Evolutionary conservation across 2,113 vertebrate species (phyloP).

Genomic region (Synodontis membranacea): DNA sequence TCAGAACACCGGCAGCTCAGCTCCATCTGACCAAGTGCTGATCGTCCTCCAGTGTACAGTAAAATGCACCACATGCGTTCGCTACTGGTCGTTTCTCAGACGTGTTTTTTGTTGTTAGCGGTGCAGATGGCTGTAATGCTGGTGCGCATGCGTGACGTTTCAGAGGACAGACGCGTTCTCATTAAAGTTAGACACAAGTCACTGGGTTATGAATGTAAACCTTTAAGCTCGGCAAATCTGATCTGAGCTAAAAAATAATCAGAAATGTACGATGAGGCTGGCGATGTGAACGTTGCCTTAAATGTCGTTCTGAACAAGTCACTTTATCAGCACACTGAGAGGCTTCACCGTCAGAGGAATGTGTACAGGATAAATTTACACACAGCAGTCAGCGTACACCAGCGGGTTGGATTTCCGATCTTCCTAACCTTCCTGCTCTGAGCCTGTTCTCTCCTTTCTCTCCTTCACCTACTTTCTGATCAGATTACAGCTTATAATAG

Average conservation of each 20-base stretch:
- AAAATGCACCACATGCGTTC: no score
- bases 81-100: no score
- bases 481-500: neutral
- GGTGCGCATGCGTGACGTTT: no score
- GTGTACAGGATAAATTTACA: constrained; percentile 7
- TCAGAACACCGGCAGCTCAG: no score
- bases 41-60: no score
- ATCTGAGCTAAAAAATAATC: neutral
- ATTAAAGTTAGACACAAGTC: no score
- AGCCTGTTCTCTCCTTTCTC: neutral
- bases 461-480: constrained; percentile 4
- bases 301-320: neutral
- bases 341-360: neutral
- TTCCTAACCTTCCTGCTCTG: neutral
- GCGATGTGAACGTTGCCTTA: neutral
- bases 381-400: neutral
- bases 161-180: no score
- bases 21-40: no score
- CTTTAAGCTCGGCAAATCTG: neutral
- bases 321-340: neutral
- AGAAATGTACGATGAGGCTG: no score
- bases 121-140: no score
- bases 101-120: no score
- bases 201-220: no score
- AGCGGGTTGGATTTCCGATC: neutral